Percentiles rank a stretch among this genome's conserved stretches.
These are phyloP conservation scores for Hafferia zeledoni DNA, from an alignment of 2,797 vertebrate genomes.

Conservation along the genomic window DNA sequence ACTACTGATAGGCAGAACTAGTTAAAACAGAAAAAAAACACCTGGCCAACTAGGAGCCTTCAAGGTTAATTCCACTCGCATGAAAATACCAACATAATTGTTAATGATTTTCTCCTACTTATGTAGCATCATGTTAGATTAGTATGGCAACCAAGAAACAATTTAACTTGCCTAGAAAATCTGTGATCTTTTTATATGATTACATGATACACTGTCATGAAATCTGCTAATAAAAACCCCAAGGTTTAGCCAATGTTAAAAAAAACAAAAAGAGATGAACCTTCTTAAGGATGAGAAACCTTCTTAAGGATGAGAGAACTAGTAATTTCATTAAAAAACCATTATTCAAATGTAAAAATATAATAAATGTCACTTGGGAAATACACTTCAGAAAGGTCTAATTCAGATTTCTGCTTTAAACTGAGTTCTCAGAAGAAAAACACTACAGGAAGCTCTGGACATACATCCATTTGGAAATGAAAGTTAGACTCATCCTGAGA, in stretches of 20 bases:
- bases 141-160: not conserved
- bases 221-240: not conserved
- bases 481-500: not conserved
- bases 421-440: not conserved
- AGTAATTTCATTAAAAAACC: not conserved
- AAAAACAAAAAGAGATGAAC: not conserved
- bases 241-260: not conserved
- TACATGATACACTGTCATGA: not conserved
- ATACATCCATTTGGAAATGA: not conserved
- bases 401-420: not conserved
- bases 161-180: not conserved
- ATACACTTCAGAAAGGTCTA: not conserved
- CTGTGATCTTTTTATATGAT: not conserved
- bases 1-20: not conserved
- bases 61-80: not conserved
- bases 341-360: not conserved
- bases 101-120: not conserved
- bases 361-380: not conserved
- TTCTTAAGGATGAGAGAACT: not conserved
- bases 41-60: not conserved
- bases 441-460: not conserved
- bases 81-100: not conserved
- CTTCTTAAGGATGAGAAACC: not conserved
- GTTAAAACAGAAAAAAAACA: not conserved
- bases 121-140: not conserved